Percentiles rank a stretch among this genome's conserved stretches.
These are phyloP conservation scores for Tiliqua scincoides DNA, from an alignment of 2,113 vertebrate genomes.

Conservation along the genomic window DNA sequence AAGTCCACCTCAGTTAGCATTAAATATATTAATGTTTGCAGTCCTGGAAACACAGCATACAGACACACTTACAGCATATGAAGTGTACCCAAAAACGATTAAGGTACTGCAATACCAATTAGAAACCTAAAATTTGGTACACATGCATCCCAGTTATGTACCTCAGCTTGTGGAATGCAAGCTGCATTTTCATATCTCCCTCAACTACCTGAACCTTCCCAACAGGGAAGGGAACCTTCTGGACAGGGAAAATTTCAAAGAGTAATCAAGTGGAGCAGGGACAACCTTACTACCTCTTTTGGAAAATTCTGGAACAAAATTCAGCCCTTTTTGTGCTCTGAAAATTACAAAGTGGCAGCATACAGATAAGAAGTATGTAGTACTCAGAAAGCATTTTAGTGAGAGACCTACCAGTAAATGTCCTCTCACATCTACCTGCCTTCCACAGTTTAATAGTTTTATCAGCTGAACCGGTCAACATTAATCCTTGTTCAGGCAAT, in stretches of 20 bases:
- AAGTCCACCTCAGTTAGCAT: background rate
- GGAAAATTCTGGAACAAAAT: background rate
- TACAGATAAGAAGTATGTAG: background rate
- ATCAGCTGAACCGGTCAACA: slow-evolving; percentile 96
- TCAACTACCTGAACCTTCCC: background rate
- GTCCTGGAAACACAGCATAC: background rate
- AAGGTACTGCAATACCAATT: background rate
- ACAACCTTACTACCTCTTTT: background rate
- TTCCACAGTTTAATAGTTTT: slow-evolving; percentile 98
- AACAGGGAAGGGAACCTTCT: background rate
- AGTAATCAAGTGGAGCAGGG: too few species aligned
- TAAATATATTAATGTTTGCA: too few species aligned
- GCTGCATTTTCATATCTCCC: background rate
- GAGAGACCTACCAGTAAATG: slow-evolving; percentile 84
- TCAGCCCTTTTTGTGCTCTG: background rate
- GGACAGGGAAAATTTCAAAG: background rate
- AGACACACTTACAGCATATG: background rate
- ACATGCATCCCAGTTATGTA: background rate
- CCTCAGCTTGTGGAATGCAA: background rate
- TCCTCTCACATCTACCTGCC: slow-evolving; percentile 93
- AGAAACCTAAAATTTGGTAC: background rate
- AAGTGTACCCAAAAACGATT: background rate
- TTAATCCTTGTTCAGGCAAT: slow-evolving; percentile 93
- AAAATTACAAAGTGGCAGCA: background rate
- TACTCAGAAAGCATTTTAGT: background rate